These are phyloP conservation scores for Lithophane ornitopus DNA, from an alignment of 2,888 invertebrate species.

Conservation along the genomic window DNA sequence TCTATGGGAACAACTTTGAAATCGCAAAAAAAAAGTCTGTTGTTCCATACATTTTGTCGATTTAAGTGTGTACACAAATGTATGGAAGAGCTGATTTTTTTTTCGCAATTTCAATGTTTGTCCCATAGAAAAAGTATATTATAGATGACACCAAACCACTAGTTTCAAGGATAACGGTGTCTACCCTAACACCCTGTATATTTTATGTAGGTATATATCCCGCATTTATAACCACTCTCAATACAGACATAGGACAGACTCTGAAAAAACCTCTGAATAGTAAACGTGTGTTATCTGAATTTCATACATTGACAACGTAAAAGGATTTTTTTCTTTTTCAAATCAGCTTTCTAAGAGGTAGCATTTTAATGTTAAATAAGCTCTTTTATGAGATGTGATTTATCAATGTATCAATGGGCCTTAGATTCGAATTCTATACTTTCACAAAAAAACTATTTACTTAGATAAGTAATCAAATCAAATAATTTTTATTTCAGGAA, in stretches of 20 bases:
- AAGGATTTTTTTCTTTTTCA: slow-evolving; percentile 11
- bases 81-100: too few relatives aligned
- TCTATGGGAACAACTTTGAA: too few relatives aligned
- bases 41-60: too few relatives aligned
- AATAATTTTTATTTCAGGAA: too few relatives aligned
- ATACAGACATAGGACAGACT: slow-evolving; percentile 1
- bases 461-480: too few relatives aligned
- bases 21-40: too few relatives aligned
- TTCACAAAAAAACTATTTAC: background rate
- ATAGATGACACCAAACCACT: too few relatives aligned
- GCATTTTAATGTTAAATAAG: background rate
- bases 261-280: slow-evolving; percentile 12
- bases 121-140: too few relatives aligned
- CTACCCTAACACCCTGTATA: too few relatives aligned
- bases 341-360: slow-evolving; percentile 25
- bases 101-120: too few relatives aligned
- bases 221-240: background rate
- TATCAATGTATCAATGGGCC: slow-evolving; percentile 16
- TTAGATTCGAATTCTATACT: background rate
- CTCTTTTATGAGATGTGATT: slow-evolving; percentile 10
- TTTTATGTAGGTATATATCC: background rate
- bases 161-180: too few relatives aligned
- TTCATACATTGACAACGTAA: slow-evolving; percentile 13
- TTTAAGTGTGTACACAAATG: too few relatives aligned
- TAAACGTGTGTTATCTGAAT: slow-evolving; percentile 10